These are phyloP conservation scores for Anguilla anguilla DNA, from an alignment of 2,797 vertebrate species.

Conservation along the genomic window DNA sequence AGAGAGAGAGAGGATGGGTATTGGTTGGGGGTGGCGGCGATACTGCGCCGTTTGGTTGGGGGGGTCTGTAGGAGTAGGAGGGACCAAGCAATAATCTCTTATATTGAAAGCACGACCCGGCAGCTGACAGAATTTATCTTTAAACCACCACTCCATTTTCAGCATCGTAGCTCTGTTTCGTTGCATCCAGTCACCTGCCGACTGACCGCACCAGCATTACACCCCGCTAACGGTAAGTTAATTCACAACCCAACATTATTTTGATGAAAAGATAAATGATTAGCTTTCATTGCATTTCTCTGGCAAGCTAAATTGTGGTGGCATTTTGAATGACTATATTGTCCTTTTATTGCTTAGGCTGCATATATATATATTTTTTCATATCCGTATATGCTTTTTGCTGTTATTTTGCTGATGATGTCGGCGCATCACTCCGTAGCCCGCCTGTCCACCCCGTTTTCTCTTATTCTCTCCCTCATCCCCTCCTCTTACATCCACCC, in stretches of 20 bases:
- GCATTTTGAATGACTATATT: slow-evolving; percentile 19
- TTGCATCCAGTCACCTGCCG: slow-evolving; percentile 24
- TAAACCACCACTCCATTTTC: slow-evolving; percentile 41
- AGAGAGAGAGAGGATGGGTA: slow-evolving; percentile 29
- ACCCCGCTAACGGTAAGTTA: slow-evolving; percentile 40
- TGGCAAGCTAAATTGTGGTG: neutral
- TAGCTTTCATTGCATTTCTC: slow-evolving; percentile 19
- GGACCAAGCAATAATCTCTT: slow-evolving; percentile 53
- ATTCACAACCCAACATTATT: neutral
- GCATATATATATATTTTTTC: neutral
- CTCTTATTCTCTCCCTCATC: slow-evolving; percentile 18
- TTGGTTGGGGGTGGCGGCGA: slow-evolving; percentile 20
- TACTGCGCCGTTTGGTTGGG: slow-evolving; percentile 33
- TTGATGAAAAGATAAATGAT: slow-evolving; percentile 19
- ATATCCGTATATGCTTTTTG: neutral
- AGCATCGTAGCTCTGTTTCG: slow-evolving; percentile 31
- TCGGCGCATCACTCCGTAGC: slow-evolving; percentile 5
- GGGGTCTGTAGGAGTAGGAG: slow-evolving; percentile 54
- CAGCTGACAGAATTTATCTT: slow-evolving; percentile 45
- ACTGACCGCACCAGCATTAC: slow-evolving; percentile 26
- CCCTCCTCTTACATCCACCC: slow-evolving; percentile 28
- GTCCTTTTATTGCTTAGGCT: neutral
- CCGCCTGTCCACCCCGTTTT: slow-evolving; percentile 31
- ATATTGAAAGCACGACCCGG: slow-evolving; percentile 51
- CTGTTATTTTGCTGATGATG: neutral